A percentile compares a stretch with the other conserved stretches of the same genome.
These are phyloP conservation scores for Pluvianellus socialis DNA, from an alignment of 2,113 vertebrate species.

Conservation along the genomic window DNA sequence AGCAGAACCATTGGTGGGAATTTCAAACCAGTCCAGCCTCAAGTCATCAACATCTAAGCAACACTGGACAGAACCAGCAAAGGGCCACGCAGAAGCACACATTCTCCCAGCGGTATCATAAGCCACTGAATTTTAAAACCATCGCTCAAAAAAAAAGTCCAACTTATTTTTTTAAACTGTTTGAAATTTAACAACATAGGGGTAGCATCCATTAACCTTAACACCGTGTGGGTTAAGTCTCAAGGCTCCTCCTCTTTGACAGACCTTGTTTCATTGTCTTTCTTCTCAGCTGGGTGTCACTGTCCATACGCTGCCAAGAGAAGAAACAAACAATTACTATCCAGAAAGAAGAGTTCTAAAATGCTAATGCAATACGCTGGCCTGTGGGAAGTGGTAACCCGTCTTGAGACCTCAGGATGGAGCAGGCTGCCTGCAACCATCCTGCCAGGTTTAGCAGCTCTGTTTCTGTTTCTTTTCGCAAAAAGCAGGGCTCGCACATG, in stretches of 20 bases:
- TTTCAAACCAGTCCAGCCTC: neutral
- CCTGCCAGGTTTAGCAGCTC: too few species aligned
- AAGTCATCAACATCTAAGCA: neutral
- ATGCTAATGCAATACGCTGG: neutral
- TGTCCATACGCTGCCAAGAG: neutral
- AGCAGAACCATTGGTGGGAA: neutral
- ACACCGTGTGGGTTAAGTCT: neutral
- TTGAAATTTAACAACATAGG: neutral
- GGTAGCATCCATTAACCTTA: neutral
- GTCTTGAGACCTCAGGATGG: rapidly evolving
- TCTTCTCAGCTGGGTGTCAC: neutral
- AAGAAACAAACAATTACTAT: neutral
- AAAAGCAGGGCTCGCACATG: neutral
- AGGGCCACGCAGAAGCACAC: neutral
- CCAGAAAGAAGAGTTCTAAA: neutral
- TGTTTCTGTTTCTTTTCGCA: neutral
- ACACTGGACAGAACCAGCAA: neutral
- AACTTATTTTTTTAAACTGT: too few species aligned
- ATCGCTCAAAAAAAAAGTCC: neutral
- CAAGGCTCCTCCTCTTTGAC: neutral
- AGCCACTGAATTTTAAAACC: neutral
- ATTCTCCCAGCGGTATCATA: rapidly evolving
- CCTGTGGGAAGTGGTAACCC: neutral
- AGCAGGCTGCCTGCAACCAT: neutral
- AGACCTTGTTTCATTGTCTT: neutral